Evolutionary conservation across 2,888 invertebrate genomes (phyloP).

Genomic region (Platycheirus rosarum): DNA sequence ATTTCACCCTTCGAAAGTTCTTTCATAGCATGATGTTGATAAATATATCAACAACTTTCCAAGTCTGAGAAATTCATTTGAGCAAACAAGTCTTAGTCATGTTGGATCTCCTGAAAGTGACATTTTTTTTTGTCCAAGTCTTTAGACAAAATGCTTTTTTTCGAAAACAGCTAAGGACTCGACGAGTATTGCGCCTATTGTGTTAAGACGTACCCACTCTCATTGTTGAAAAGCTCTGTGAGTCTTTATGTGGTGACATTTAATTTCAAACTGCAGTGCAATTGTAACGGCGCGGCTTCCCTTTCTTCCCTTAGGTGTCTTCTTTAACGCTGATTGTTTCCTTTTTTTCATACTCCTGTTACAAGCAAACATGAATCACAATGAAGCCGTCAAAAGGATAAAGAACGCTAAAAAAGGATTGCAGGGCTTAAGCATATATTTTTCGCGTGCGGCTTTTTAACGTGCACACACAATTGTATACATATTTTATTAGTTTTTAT

Average conservation of each 20-base stretch:
- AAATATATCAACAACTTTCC: neutral
- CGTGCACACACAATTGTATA: slow-evolving; percentile 5
- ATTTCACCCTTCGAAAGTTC: too few species aligned
- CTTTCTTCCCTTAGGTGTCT: slow-evolving; percentile 29
- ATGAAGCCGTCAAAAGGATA: slow-evolving; percentile 47
- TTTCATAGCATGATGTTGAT: slow-evolving; percentile 30
- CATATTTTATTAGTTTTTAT: slow-evolving; percentile 67
- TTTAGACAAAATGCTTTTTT: slow-evolving; percentile 5
- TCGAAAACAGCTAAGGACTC: slow-evolving; percentile 6
- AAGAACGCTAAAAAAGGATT: slow-evolving; percentile 23
- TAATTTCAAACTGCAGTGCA: slow-evolving; percentile 43
- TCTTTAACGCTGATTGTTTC: slow-evolving; percentile 46
- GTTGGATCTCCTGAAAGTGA: slow-evolving; percentile 24
- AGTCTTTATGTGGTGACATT: slow-evolving; percentile 27
- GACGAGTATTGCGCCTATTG: slow-evolving; percentile 1
- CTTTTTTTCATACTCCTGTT: slow-evolving; percentile 13
- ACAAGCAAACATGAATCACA: slow-evolving; percentile 62
- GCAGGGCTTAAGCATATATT: slow-evolving; percentile 2
- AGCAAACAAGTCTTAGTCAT: slow-evolving; percentile 2
- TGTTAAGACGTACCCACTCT: neutral
- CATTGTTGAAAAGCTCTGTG: slow-evolving; percentile 13
- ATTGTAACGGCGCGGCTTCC: neutral
- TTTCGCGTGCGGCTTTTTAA: slow-evolving; percentile 28
- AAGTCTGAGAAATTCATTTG: slow-evolving; percentile 1
- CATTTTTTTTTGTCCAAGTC: slow-evolving; percentile 1